Conservation (phyloP, 2,888 invertebrate species). For the Boloria selene region DNA sequence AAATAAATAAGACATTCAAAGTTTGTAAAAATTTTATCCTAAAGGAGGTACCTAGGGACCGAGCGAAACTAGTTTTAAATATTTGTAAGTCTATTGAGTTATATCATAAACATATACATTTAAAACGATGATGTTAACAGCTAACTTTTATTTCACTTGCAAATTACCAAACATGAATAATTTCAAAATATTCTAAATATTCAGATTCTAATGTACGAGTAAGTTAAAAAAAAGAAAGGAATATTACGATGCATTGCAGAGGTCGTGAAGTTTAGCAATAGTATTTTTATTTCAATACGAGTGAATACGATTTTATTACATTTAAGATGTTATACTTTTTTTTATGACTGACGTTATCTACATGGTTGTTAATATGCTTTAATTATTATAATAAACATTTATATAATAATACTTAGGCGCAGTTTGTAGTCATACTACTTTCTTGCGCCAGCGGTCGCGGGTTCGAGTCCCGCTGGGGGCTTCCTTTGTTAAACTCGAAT, state of each 20-base stretch:
- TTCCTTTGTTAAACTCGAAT: too few relatives aligned
- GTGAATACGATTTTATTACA: constrained; percentile 16
- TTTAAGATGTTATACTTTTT: background rate
- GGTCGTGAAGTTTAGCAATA: constrained; percentile 29
- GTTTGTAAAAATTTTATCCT: too few relatives aligned
- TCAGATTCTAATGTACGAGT: constrained; percentile 7
- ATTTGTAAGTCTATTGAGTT: background rate
- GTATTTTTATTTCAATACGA: constrained; percentile 18
- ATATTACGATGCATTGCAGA: constrained; percentile 19
- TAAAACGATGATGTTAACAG: background rate
- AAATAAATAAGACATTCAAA: too few relatives aligned
- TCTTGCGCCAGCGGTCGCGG: too few relatives aligned
- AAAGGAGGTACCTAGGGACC: too few relatives aligned
- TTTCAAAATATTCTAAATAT: constrained; percentile 18
- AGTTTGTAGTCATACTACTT: too few relatives aligned
- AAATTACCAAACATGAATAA: background rate
- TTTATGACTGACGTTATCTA: background rate
- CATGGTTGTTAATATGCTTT: background rate
- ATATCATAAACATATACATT: background rate
- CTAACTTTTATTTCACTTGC: background rate
- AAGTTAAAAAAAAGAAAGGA: constrained; percentile 32
- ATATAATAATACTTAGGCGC: too few relatives aligned
- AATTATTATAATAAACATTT: background rate
- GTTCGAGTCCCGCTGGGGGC: too few relatives aligned
- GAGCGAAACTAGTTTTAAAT: too few relatives aligned